phyloP scores from a whole-genome alignment of 2,113 vertebrate species.

The Colossoma macropomum region DNA sequence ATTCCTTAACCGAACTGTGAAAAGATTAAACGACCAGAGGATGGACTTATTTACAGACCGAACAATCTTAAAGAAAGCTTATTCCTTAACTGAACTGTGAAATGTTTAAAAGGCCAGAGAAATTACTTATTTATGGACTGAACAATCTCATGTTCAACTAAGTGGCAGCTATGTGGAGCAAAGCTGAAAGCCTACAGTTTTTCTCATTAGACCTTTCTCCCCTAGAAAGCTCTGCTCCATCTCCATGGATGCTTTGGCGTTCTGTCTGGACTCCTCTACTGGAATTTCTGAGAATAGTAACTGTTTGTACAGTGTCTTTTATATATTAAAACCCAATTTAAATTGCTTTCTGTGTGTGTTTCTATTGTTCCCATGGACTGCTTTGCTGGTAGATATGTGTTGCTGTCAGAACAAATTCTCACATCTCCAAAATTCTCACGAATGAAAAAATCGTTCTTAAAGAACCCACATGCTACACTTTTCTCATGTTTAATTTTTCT shows the following conservation, averaged over 20 bases:
- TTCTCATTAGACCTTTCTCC: not conserved
- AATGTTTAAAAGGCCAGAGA: not conserved
- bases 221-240: not conserved
- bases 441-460: too few species aligned
- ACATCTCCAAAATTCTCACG: not conserved
- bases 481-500: not conserved
- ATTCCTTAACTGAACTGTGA: constrained; percentile 23
- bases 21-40: not conserved
- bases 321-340: not conserved
- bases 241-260: not conserved
- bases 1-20: constrained; percentile 21
- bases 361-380: not conserved
- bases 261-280: not conserved
- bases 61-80: too few species aligned
- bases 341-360: not conserved
- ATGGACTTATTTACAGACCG: not conserved
- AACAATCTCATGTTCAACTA: not conserved
- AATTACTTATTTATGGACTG: not conserved
- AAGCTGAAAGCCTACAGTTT: not conserved
- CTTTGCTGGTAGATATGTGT: not conserved
- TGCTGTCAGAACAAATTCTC: not conserved
- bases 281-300: not conserved
- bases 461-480: not conserved
- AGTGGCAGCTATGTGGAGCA: constrained; percentile 25
- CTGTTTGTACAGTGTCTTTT: not conserved